Percentiles rank a stretch among this genome's conserved stretches.
These are phyloP conservation scores for Dolichomitus sp. DNA, from an alignment of 2,888 invertebrate species.

Conservation along the genomic window DNA sequence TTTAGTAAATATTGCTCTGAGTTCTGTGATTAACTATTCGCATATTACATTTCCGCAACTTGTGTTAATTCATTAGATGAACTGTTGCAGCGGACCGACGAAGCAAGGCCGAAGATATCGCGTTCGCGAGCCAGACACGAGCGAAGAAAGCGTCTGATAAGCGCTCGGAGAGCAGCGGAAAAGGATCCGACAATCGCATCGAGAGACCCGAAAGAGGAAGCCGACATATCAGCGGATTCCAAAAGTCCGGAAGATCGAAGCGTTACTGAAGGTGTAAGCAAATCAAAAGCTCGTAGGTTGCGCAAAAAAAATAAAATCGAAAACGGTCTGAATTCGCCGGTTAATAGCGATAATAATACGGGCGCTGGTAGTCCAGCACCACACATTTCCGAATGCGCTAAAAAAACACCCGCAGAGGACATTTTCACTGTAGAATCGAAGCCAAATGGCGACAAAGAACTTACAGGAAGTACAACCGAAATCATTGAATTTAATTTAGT, in stretches of 20 bases:
- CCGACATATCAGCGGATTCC: constrained; percentile 29
- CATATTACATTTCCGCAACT: not conserved
- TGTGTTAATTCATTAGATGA: not conserved
- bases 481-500: constrained; percentile 11
- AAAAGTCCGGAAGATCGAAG: constrained; percentile 39
- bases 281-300: constrained; percentile 74
- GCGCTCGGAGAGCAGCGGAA: constrained; percentile 75
- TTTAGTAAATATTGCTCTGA: constrained; percentile 10
- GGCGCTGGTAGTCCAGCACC: constrained; percentile 12
- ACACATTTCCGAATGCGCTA: constrained; percentile 18
- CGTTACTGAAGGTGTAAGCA: constrained; percentile 58
- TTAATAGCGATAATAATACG: not conserved
- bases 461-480: not conserved
- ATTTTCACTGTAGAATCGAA: not conserved
- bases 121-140: constrained; percentile 80
- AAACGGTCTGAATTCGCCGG: not conserved
- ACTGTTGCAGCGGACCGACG: constrained; percentile 69
- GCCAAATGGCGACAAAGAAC: not conserved
- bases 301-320: constrained; percentile 58
- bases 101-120: constrained; percentile 71
- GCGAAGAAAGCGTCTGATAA: constrained; percentile 78
- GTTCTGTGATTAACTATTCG: constrained; percentile 21
- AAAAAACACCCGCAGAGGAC: constrained; percentile 35
- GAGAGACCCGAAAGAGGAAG: constrained; percentile 15
- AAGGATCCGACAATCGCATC: constrained; percentile 33